These are phyloP conservation scores for Gymnopithys bicolor DNA, from an alignment of 2,797 vertebrate species.

Conservation along the genomic window DNA sequence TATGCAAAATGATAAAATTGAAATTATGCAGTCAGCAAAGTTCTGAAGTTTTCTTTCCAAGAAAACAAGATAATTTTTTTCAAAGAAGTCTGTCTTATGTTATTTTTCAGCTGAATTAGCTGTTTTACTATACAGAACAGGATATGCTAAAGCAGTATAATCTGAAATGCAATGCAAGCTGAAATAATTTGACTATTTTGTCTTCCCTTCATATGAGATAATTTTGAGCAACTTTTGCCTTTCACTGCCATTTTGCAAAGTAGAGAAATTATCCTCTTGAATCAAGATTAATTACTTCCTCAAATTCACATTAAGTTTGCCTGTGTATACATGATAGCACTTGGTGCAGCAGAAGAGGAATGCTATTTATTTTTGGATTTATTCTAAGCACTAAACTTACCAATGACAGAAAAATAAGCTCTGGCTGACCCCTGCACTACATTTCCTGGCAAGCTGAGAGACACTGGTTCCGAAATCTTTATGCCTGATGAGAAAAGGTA, in stretches of 20 bases:
- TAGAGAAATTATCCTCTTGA: not conserved
- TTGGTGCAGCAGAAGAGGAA: not conserved
- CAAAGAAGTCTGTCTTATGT: not conserved
- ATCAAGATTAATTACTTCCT: not conserved
- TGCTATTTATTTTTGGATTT: not conserved
- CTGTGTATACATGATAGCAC: not conserved
- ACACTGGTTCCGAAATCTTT: constrained; percentile 16
- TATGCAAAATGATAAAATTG: not conserved
- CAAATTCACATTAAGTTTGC: not conserved
- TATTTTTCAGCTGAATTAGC: not conserved
- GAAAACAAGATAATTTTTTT: not conserved
- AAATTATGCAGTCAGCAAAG: not conserved
- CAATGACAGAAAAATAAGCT: constrained; percentile 69
- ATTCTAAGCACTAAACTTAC: constrained; percentile 55
- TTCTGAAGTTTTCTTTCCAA: not conserved
- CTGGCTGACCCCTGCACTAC: constrained; percentile 70
- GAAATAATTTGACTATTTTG: not conserved
- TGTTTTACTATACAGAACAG: not conserved
- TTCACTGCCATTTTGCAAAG: not conserved
- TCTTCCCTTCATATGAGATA: not conserved
- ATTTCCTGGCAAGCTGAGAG: constrained; percentile 60
- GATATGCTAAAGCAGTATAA: not conserved
- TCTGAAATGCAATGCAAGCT: not conserved
- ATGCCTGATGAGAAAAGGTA: constrained; percentile 40
- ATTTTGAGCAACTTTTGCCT: not conserved